A percentile compares a stretch with the other conserved stretches of the same genome.
Conservation (phyloP, 2,113 vertebrate species). For the Lasiurus borealis region DNA sequence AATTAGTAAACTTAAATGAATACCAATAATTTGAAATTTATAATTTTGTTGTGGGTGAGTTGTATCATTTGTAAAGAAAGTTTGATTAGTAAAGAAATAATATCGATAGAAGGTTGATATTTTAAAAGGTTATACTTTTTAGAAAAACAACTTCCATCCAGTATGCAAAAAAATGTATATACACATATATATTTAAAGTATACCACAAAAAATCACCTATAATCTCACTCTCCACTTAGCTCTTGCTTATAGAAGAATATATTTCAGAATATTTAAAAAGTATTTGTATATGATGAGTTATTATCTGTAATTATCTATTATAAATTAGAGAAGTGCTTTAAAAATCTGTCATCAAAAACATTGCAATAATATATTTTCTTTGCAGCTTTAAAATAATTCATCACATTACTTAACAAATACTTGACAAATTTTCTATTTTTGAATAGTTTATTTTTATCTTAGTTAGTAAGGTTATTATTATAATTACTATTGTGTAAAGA, state of each 20-base stretch:
- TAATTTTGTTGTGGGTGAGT: background rate
- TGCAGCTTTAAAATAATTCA: constrained; percentile 1
- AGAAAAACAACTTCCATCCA: background rate
- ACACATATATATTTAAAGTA: no score
- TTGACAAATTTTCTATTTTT: constrained; percentile 27
- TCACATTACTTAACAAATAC: background rate
- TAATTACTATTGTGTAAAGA: background rate
- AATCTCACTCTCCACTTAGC: background rate
- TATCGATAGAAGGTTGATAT: background rate
- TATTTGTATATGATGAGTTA: background rate
- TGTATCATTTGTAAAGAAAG: background rate
- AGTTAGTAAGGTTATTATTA: background rate
- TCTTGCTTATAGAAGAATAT: background rate
- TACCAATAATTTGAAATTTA: background rate
- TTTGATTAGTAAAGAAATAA: background rate
- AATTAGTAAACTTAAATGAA: background rate
- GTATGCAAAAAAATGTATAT: background rate
- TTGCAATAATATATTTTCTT: background rate
- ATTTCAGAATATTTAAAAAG: background rate
- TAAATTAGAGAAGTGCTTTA: background rate
- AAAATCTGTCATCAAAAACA: background rate
- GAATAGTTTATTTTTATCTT: background rate
- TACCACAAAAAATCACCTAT: background rate
- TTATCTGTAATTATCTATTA: background rate
- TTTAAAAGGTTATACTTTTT: background rate